Evolutionary conservation across 2,113 vertebrate genomes (phyloP).

Genomic region (Calcarius ornatus): DNA sequence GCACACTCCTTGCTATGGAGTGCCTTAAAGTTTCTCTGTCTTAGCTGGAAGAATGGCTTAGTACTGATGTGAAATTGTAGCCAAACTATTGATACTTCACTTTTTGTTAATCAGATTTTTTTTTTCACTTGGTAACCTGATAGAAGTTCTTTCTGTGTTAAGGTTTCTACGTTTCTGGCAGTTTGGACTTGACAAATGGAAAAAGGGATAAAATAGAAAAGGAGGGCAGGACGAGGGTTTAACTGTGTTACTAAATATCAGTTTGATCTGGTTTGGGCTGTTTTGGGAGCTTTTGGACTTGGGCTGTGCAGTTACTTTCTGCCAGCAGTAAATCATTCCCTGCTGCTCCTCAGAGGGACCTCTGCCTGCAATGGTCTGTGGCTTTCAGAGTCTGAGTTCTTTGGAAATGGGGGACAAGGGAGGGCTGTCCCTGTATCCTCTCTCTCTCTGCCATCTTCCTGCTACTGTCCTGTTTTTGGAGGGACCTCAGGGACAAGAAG

Average conservation of each 20-base stretch:
- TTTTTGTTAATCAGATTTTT: not conserved
- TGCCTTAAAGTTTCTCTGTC: not conserved
- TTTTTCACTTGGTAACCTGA: not conserved
- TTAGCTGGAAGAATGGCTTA: not conserved
- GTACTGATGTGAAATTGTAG: not conserved
- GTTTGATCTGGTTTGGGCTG: not conserved
- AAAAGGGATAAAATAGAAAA: not conserved
- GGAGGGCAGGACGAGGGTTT: not conserved
- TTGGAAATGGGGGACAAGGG: not conserved
- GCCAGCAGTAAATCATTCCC: not conserved
- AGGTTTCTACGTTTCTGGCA: not conserved
- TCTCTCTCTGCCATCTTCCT: not conserved
- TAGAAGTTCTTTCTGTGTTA: not conserved
- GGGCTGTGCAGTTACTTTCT: not conserved
- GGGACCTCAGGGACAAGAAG: not conserved
- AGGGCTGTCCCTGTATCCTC: not conserved
- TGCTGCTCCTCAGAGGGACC: not conserved
- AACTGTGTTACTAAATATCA: not conserved
- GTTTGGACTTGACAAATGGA: not conserved
- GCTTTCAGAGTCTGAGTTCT: not conserved
- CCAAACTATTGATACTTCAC: not conserved
- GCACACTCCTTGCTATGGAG: not conserved
- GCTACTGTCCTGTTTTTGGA: not conserved
- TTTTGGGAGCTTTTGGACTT: not conserved
- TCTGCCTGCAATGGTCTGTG: not conserved